Conservation (phyloP, 2,113 vertebrate genomes). For the Rissa tridactyla region DNA sequence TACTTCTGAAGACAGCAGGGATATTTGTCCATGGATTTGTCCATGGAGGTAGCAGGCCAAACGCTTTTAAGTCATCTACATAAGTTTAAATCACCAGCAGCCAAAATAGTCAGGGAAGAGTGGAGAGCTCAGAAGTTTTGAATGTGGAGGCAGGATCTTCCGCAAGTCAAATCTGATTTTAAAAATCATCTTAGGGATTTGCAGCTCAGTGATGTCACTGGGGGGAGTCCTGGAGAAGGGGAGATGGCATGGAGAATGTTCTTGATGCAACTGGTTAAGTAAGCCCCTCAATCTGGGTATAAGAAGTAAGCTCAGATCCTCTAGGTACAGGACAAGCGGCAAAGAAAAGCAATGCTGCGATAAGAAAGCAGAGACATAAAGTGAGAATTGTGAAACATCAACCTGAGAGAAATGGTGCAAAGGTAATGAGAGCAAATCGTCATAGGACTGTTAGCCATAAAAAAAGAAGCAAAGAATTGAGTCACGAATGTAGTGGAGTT, state of each 20-base stretch:
- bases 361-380: not conserved
- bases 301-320: not conserved
- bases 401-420: not conserved
- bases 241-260: not conserved
- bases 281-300: not conserved
- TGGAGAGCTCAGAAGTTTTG: not conserved
- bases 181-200: not conserved
- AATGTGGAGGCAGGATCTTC: not conserved
- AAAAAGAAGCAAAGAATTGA: not conserved
- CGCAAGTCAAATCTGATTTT: not conserved
- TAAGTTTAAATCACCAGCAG: not conserved
- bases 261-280: not conserved
- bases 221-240: not conserved
- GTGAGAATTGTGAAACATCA: not conserved
- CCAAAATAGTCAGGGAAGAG: not conserved
- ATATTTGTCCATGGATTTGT: not conserved
- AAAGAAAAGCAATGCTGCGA: not conserved
- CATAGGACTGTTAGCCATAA: not conserved
- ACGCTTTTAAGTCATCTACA: not conserved
- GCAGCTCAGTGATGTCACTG: not conserved
- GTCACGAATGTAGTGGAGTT: not conserved
- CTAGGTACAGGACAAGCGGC: not conserved
- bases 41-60: not conserved
- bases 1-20: not conserved
- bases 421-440: not conserved